These are phyloP conservation scores for Amphipoea oculea DNA, from an alignment of 2,888 invertebrate genomes.

Conservation along the genomic window DNA sequence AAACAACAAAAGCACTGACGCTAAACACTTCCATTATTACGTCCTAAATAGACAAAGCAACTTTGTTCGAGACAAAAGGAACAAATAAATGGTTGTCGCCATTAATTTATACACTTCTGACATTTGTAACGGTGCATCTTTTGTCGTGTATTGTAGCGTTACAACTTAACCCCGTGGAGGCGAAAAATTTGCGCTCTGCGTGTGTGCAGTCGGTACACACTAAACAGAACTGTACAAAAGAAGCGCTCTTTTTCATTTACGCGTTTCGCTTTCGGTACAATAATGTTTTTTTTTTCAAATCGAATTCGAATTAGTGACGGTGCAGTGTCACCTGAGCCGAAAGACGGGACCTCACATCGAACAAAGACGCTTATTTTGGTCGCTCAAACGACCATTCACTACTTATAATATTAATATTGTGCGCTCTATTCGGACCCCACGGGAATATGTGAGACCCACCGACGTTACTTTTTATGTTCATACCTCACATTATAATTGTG, in stretches of 20 bases:
- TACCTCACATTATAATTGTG: conserved; percentile 81
- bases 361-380: conserved; percentile 87
- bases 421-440: conserved; percentile 80
- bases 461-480: conserved; percentile 78
- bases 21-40: conserved; percentile 90
- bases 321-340: conserved; percentile 87
- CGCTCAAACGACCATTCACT: conserved; percentile 81
- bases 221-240: conserved; percentile 72
- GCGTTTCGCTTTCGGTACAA: conserved; percentile 80
- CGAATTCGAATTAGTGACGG: conserved; percentile 86
- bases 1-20: conserved; percentile 86
- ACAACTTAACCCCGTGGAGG: conserved; percentile 80
- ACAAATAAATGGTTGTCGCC: conserved; percentile 88
- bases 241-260: conserved; percentile 76
- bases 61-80: conserved; percentile 86
- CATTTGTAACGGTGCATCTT: conserved; percentile 87
- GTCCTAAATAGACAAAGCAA: conserved; percentile 87
- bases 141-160: conserved; percentile 75
- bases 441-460: conserved; percentile 78
- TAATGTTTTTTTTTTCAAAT: conserved; percentile 76
- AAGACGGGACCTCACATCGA: conserved; percentile 83
- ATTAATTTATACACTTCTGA: conserved; percentile 88
- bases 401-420: conserved; percentile 85
- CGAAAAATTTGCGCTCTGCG: conserved; percentile 86
- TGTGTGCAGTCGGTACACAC: conserved; percentile 75